Conservation (phyloP, 2,113 vertebrate genomes). For the Columba livia region DNA sequence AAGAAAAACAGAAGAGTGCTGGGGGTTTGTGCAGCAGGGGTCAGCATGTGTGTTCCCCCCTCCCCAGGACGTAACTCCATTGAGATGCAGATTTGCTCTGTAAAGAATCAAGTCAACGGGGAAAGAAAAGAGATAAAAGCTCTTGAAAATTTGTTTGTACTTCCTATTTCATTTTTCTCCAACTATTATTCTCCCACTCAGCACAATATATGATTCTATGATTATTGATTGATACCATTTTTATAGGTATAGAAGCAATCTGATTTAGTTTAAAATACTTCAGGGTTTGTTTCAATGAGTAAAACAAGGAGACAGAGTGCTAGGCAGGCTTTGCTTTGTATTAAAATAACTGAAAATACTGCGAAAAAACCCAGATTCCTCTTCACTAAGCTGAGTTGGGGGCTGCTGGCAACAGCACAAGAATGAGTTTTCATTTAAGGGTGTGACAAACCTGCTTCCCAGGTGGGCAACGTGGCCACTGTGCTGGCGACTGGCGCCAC, state of each 20-base stretch:
- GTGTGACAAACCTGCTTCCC: background rate
- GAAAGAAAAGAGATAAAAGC: background rate
- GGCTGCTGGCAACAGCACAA: background rate
- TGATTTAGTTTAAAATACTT: background rate
- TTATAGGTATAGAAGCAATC: background rate
- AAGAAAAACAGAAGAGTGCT: background rate
- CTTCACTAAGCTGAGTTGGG: background rate
- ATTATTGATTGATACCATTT: background rate
- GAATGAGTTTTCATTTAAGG: background rate
- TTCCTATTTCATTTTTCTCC: background rate
- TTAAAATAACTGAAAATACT: background rate
- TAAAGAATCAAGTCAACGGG: background rate
- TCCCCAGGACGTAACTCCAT: background rate
- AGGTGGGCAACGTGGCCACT: rapidly evolving
- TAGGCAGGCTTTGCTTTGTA: background rate
- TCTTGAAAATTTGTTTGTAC: background rate
- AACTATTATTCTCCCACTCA: background rate
- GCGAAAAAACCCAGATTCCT: rapidly evolving
- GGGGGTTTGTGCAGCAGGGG: background rate
- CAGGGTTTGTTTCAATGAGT: background rate
- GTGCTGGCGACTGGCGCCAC: background rate
- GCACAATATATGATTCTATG: background rate
- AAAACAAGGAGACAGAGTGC: background rate
- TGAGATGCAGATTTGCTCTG: background rate
- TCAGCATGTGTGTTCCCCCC: background rate